A percentile compares a stretch with the other conserved stretches of the same genome.
Conservation (phyloP, 2,888 invertebrate species). For the Torymus tubicola region DNA sequence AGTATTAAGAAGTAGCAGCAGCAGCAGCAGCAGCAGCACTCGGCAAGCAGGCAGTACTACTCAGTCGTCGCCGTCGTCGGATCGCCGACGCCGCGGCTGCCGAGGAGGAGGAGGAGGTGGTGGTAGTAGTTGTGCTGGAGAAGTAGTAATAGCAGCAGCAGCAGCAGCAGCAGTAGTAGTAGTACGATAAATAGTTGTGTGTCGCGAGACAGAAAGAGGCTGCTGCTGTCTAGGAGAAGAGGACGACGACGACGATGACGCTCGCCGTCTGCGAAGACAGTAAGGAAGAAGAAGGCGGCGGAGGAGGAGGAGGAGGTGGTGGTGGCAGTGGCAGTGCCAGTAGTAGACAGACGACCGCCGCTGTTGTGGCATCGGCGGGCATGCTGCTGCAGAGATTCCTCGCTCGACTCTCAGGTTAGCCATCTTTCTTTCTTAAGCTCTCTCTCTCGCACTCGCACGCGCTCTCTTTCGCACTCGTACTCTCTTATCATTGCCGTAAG, state of each 20-base stretch:
- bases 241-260: neutral
- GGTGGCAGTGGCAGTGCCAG: constrained; percentile 58
- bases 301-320: constrained; percentile 23
- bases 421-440: constrained; percentile 29
- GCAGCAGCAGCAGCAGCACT: too few species aligned
- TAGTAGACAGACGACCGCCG: constrained; percentile 69
- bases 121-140: neutral
- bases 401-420: constrained; percentile 81
- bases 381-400: constrained; percentile 76
- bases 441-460: constrained; percentile 3
- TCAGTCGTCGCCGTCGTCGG: neutral
- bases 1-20: too few species aligned
- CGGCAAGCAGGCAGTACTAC: too few species aligned
- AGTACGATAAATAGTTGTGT: too few species aligned
- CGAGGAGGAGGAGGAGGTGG: constrained; percentile 23
- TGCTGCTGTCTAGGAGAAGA: neutral
- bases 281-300: constrained; percentile 37
- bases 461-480: neutral
- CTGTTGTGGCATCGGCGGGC: constrained; percentile 67
- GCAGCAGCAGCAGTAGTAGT: too few species aligned
- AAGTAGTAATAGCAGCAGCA: too few species aligned
- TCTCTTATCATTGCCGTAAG: neutral
- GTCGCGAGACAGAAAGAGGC: too few species aligned
- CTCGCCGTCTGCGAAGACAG: constrained; percentile 51
- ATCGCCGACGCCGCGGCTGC: constrained; percentile 11